A percentile compares a stretch with the other conserved stretches of the same genome.
Evolutionary conservation across 1,140 invertebrate genomes (phyloP).

Genomic region (Panagrolaimus sp.): DNA sequence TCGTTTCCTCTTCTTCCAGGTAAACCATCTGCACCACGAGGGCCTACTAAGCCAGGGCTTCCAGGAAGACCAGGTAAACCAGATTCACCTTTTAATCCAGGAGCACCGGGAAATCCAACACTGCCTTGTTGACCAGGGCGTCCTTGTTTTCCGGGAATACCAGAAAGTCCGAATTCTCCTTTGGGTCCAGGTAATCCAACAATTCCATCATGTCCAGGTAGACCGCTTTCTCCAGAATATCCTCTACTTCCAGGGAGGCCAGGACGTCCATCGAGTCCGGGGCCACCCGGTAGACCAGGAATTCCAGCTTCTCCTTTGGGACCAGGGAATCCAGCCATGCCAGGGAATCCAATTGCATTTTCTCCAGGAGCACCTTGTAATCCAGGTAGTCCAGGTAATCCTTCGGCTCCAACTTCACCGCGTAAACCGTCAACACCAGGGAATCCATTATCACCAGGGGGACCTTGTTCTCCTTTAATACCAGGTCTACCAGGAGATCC

Average conservation of each 20-base stretch:
- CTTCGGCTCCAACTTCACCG: constrained; percentile 15
- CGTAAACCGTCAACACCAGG: constrained; percentile 13
- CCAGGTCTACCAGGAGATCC: constrained; percentile 14
- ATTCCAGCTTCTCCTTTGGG: constrained; percentile 33
- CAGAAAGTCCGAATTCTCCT: constrained; percentile 30
- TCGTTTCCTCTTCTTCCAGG: constrained; percentile 25
- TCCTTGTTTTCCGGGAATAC: constrained; percentile 35
- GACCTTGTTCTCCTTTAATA: constrained; percentile 25
- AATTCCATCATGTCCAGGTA: constrained; percentile 30
- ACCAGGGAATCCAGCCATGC: constrained; percentile 30
- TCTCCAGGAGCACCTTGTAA: constrained; percentile 24
- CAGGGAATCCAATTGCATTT: constrained; percentile 19
- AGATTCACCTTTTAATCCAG: constrained; percentile 23
- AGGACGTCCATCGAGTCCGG: constrained; percentile 20
- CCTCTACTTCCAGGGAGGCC: constrained; percentile 28
- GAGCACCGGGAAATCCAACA: neutral
- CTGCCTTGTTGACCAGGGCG: constrained; percentile 22
- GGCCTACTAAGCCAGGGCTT: constrained; percentile 24
- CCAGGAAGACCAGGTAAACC: constrained; percentile 29
- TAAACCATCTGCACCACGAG: constrained; percentile 24
- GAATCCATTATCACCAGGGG: constrained; percentile 13
- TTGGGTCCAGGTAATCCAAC: constrained; percentile 39
- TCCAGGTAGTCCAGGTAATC: constrained; percentile 24
- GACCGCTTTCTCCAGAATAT: constrained; percentile 26
- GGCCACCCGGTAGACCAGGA: constrained; percentile 35